Conservation (phyloP, 2,113 vertebrate species). For the Dicentrarchus labrax region DNA sequence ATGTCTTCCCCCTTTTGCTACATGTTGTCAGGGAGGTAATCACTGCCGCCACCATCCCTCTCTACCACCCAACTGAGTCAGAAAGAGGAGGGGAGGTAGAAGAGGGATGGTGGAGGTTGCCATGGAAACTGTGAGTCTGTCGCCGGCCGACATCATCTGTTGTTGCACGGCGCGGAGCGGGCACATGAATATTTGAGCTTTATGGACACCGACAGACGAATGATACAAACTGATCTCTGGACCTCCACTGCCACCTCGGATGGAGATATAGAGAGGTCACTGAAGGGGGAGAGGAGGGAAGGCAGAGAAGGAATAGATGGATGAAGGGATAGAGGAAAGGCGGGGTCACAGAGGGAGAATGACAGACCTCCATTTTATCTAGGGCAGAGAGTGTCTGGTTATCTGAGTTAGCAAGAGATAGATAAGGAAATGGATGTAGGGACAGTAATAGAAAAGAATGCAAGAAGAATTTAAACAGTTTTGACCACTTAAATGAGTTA, state of each 20-base stretch:
- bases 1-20: slow-evolving; percentile 12
- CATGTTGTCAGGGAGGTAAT: slow-evolving; percentile 50
- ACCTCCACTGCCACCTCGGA: slow-evolving; percentile 23
- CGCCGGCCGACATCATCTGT: slow-evolving; percentile 72
- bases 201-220: slow-evolving; percentile 61
- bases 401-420: slow-evolving; percentile 39
- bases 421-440: slow-evolving; percentile 13
- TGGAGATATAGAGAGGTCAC: slow-evolving; percentile 43
- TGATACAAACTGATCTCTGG: slow-evolving; percentile 40
- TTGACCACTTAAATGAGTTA: slow-evolving; percentile 24
- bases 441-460: slow-evolving; percentile 7
- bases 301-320: background rate
- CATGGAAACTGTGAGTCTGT: slow-evolving; percentile 82
- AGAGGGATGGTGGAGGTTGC: slow-evolving; percentile 67
- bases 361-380: slow-evolving; percentile 67
- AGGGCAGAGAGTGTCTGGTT: slow-evolving; percentile 50
- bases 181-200: slow-evolving; percentile 80
- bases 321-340: slow-evolving; percentile 36
- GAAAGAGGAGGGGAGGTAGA: slow-evolving; percentile 17
- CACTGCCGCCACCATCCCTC: slow-evolving; percentile 26
- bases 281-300: background rate
- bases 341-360: slow-evolving; percentile 47
- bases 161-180: slow-evolving; percentile 39
- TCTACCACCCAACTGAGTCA: slow-evolving; percentile 47
- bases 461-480: slow-evolving; percentile 14